Evolutionary conservation across 2,113 vertebrate species (phyloP).

Genomic region (Trogon melanurus): DNA sequence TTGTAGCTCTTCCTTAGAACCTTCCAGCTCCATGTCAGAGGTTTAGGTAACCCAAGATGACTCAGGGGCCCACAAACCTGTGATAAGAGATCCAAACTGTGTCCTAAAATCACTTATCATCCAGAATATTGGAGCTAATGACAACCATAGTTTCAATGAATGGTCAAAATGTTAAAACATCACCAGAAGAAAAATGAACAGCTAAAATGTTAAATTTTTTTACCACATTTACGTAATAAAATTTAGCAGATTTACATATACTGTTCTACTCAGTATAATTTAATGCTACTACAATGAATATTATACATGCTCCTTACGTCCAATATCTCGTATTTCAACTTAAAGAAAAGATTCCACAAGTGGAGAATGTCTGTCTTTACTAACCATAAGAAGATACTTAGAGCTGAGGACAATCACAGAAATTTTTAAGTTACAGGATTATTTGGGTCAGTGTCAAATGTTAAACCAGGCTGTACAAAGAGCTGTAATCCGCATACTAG

Average conservation of each 20-base stretch:
- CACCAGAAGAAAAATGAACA: background rate
- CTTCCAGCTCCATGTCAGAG: background rate
- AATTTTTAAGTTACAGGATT: background rate
- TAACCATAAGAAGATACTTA: background rate
- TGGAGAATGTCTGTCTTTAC: background rate
- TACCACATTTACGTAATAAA: background rate
- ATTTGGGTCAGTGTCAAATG: conserved; percentile 1
- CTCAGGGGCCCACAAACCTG: background rate
- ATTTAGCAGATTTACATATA: background rate
- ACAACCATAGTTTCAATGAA: background rate
- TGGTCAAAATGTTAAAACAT: conserved; percentile 10
- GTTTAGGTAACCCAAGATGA: background rate
- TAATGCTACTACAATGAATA: background rate
- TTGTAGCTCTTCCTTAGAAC: background rate
- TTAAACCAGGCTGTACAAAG: background rate
- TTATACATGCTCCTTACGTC: background rate
- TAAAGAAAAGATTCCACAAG: background rate
- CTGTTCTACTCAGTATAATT: background rate
- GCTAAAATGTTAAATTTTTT: background rate
- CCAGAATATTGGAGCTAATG: background rate
- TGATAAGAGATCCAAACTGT: background rate
- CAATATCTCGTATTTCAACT: background rate
- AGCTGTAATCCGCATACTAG: background rate
- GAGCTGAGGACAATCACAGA: background rate
- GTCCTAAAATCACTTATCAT: background rate